A percentile compares a stretch with the other conserved stretches of the same genome.
phyloP scores from a whole-genome alignment of 2,113 vertebrate species.

The Erythrocercus mccallii region DNA sequence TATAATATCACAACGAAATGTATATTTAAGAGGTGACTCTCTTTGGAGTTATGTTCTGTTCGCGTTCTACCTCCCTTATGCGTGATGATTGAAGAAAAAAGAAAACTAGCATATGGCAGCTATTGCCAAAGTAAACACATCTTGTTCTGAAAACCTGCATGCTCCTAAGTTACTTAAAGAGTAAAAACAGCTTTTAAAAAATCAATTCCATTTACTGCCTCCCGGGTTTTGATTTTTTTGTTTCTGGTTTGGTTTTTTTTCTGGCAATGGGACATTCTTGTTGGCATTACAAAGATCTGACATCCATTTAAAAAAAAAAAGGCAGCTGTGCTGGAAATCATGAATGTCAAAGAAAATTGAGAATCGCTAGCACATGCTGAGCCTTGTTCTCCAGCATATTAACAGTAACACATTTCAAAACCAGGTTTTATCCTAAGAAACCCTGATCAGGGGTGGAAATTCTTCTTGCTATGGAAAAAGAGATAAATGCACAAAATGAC shows the following conservation, averaged over 20 bases:
- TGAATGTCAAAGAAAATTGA: slow-evolving; percentile 32
- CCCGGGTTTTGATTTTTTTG: not conserved
- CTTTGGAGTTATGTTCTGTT: not conserved
- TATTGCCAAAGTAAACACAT: slow-evolving; percentile 8
- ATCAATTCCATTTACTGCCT: not conserved
- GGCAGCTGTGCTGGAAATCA: not conserved
- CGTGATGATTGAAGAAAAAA: not conserved
- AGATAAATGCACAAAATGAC: not conserved
- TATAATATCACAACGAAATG: not conserved
- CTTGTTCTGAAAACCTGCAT: not conserved
- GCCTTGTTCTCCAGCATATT: not conserved
- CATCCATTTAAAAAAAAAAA: not conserved
- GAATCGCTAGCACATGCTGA: not conserved
- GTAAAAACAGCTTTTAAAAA: not conserved
- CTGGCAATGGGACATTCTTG: not conserved
- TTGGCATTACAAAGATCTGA: not conserved
- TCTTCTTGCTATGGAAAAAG: not conserved
- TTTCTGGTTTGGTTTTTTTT: not conserved
- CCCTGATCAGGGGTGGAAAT: not conserved
- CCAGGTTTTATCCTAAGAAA: not conserved
- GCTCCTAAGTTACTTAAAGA: not conserved
- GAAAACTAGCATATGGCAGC: not conserved
- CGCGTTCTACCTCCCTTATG: not conserved
- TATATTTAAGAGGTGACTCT: not conserved
- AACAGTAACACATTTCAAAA: not conserved